phyloP scores from a whole-genome alignment of 1,140 invertebrate species.

The Ooceraea biroi region DNA sequence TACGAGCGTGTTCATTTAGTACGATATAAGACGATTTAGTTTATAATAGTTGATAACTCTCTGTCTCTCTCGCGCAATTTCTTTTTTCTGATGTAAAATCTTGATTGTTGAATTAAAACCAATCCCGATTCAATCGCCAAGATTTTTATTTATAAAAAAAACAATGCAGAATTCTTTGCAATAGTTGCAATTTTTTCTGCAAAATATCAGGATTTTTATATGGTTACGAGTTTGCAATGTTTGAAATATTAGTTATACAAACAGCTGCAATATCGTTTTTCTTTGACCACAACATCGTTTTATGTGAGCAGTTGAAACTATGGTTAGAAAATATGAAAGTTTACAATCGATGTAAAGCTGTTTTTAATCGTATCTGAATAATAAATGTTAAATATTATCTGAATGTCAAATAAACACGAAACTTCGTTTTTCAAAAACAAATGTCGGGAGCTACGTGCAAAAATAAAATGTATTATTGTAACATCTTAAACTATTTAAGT shows the following conservation, averaged over 20 bases:
- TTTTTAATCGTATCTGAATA: background rate
- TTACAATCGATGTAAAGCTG: background rate
- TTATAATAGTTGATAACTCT: no score
- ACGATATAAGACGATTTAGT: no score
- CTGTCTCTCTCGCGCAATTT: background rate
- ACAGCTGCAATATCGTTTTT: background rate
- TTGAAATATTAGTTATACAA: background rate
- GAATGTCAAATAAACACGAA: background rate
- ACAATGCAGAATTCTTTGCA: background rate
- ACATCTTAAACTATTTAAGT: background rate
- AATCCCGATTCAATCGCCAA: background rate
- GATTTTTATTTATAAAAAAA: background rate
- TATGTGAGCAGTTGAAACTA: constrained; percentile 3
- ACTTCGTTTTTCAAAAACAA: background rate
- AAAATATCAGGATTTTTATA: background rate
- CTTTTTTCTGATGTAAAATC: background rate
- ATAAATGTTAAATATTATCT: background rate
- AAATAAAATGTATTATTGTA: background rate
- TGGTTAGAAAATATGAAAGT: background rate
- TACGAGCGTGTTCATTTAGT: no score
- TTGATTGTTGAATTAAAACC: background rate
- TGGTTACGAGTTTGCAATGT: background rate
- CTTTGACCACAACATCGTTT: background rate
- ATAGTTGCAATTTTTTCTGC: background rate
- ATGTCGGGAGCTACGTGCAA: background rate